Evolutionary conservation across 2,797 vertebrate genomes (phyloP), one percentile per base, ranked within the genome.

Genomic region (Spea hammondii): DNA sequence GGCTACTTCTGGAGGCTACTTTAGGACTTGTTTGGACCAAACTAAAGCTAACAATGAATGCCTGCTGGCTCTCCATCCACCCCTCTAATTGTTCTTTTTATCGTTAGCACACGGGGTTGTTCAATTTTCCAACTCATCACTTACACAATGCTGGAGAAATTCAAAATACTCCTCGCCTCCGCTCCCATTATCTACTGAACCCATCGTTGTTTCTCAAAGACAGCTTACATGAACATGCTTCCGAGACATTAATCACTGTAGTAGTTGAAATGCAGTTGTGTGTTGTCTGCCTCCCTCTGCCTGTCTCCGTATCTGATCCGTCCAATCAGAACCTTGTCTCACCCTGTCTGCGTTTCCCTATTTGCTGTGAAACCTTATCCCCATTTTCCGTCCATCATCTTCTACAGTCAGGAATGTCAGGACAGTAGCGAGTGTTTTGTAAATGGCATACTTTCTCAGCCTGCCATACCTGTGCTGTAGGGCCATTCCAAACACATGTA

Each of bases 1-100:
- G 32, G 32, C 32, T 32, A 77, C 49, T 60, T 59, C 32, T n/a
- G 14, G n/a, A 45, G 74, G 48, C 54, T 70, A 83, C 92, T 90
- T 54, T 66, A 70, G 91, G 85, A 17, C 17, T 17, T 17, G 17
- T 17, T 17, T 17, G 17, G 17, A 72, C 82, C 44, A 76, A 9
- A 66, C 54, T 17, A 62, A 32, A 44, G 32, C 49, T 44, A 55
- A 73, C 77, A 77, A 74, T 69, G 49, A 80, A 70, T 62, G 53
- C 9, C 74, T 71, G 11, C 8, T 60, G 12, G 13, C 45, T 59
- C 60, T 69, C 65, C 69, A 67, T 68, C 17, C 32, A 46, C 17
- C 55, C 12, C 46, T 32, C 51, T 47, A 49, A 62, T 6, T 62
- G n/a, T 14, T 32, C 59, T 49, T 78, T 76, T 59, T 78, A 74